These are phyloP conservation scores for Procambarus clarkii DNA, from an alignment of 1,140 invertebrate species.

Conservation along the genomic window DNA sequence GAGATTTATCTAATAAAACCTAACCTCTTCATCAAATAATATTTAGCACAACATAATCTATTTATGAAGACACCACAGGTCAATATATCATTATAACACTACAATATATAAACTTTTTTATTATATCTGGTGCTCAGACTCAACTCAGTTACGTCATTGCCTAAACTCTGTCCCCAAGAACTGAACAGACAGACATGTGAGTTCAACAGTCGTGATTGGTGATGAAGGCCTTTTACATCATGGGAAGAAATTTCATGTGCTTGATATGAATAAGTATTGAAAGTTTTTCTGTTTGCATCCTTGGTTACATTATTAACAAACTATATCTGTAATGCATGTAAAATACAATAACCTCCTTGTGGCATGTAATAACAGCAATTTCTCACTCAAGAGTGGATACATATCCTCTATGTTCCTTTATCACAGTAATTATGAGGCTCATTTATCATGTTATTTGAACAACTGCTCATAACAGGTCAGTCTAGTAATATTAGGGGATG, in stretches of 20 bases:
- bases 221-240: constrained; percentile 47
- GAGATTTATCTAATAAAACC: constrained; percentile 40
- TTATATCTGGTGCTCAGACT: constrained; percentile 57
- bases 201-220: constrained; percentile 56
- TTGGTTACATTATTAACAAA: constrained; percentile 35
- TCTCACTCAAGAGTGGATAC: constrained; percentile 57
- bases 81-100: constrained; percentile 43
- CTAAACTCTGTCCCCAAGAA: constrained; percentile 50
- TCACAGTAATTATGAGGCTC: constrained; percentile 64
- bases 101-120: constrained; percentile 45
- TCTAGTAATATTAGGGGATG: constrained; percentile 13
- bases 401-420: constrained; percentile 62
- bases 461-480: constrained; percentile 1
- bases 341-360: constrained; percentile 57
- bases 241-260: constrained; percentile 53
- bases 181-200: constrained; percentile 32
- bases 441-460: constrained; percentile 50
- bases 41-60: constrained; percentile 46
- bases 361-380: constrained; percentile 54
- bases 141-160: constrained; percentile 41
- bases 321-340: constrained; percentile 51
- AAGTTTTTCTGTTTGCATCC: constrained; percentile 62
- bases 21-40: constrained; percentile 47
- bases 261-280: constrained; percentile 27
- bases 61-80: constrained; percentile 6